These are phyloP conservation scores for Stenotaenia linearis DNA, from an alignment of 2,888 invertebrate species.

Conservation along the genomic window DNA sequence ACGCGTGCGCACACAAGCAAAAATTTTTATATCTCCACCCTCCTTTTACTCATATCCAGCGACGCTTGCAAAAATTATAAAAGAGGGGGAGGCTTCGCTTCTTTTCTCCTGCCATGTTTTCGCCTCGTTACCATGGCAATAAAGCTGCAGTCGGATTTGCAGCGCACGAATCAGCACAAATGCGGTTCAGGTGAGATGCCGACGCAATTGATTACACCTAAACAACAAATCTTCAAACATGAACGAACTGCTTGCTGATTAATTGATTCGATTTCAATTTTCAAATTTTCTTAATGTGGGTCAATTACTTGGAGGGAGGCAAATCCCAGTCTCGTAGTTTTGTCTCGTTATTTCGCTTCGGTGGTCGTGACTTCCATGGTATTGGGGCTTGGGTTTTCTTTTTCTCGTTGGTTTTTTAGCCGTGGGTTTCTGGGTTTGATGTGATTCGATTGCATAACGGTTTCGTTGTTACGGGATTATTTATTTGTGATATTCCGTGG, in stretches of 20 bases:
- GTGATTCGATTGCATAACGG: too few species aligned
- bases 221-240: conserved; percentile 1
- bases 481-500: too few species aligned
- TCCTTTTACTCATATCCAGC: conserved; percentile 10
- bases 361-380: too few species aligned
- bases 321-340: too few species aligned
- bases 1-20: conserved; percentile 22
- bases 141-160: conserved; percentile 26
- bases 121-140: conserved; percentile 26
- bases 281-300: background rate
- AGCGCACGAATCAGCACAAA: conserved; percentile 26
- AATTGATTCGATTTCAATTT: conserved; percentile 9
- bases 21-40: conserved; percentile 23
- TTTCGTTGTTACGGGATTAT: too few species aligned
- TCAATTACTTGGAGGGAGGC: too few species aligned
- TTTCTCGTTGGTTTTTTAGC: too few species aligned
- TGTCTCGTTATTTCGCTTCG: too few species aligned
- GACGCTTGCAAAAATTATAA: conserved; percentile 26
- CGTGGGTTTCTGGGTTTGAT: too few species aligned
- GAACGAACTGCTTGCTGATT: background rate
- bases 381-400: too few species aligned
- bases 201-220: conserved; percentile 5
- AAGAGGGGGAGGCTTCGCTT: conserved; percentile 1
- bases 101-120: conserved; percentile 26
- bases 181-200: conserved; percentile 21